phyloP scores from a whole-genome alignment of 1,140 invertebrate species.

The Melitaea cinxia region DNA sequence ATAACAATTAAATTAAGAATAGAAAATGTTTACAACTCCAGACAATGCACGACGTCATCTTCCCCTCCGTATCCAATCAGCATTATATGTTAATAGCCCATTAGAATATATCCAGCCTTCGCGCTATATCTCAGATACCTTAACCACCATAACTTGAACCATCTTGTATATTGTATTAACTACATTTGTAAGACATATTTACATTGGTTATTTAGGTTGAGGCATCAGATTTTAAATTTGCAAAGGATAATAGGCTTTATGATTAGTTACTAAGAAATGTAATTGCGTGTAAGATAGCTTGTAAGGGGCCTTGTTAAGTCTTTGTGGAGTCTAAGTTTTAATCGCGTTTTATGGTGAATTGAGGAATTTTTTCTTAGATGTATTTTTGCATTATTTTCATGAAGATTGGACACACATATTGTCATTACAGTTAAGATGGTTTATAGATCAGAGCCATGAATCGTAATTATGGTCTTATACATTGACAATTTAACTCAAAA shows the following conservation, averaged over 20 bases:
- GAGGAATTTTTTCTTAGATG: background rate
- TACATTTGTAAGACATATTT: slow-evolving; percentile 41
- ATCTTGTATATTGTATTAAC: slow-evolving; percentile 34
- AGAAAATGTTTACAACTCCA: slow-evolving; percentile 48
- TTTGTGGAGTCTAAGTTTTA: slow-evolving; percentile 14
- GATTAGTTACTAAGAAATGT: background rate
- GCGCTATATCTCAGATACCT: slow-evolving; percentile 52
- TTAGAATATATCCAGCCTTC: slow-evolving; percentile 77
- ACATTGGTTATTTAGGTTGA: slow-evolving; percentile 41
- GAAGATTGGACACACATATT: too few relatives aligned
- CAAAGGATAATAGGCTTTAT: background rate
- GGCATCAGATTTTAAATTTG: slow-evolving; percentile 6
- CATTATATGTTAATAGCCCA: slow-evolving; percentile 82
- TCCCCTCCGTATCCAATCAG: slow-evolving; percentile 73
- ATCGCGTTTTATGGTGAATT: background rate
- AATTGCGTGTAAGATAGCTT: background rate
- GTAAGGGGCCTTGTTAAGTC: slow-evolving; percentile 10
- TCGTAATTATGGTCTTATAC: too few relatives aligned
- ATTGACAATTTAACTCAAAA: too few relatives aligned
- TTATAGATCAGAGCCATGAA: too few relatives aligned
- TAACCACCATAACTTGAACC: slow-evolving; percentile 49
- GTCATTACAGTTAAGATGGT: too few relatives aligned
- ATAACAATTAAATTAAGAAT: too few relatives aligned
- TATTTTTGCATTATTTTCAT: background rate
- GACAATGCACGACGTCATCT: slow-evolving; percentile 34